Base-by-base conservation (phyloP, 2,888 invertebrate genomes). In the Drosophila meridiana region DNA sequence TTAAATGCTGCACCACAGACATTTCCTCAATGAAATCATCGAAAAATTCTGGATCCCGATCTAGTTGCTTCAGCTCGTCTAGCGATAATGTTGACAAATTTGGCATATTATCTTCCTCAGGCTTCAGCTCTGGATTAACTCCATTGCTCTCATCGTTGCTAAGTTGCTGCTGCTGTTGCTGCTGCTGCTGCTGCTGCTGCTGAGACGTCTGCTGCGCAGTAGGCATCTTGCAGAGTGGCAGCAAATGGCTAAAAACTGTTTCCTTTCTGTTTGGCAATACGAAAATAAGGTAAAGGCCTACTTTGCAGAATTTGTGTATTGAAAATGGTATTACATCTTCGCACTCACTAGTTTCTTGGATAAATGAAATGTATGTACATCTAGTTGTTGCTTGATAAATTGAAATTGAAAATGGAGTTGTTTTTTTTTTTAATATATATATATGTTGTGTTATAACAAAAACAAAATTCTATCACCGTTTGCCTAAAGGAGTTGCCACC, bases 21-120 rank as follows among this genome's bases (percentile, higher is more conserved):
- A 95, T 94, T 76, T 95, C 95, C 88, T 96, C 95, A 48, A 97
- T 93, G 73, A 96, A 95, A 90, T 96, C 96, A 84, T 96, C 95
- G 92, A 96, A 95, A 80, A 95, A 94, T 83, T 97, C 96, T 0
- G 95, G 94, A 93, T 96, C 96, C 55, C 95, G 95, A 83, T 95
- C 94, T 28, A 97, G 94, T 88, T 95, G 95, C 79, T 95, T 95
- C 52, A 97, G 93, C 92, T 97, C 96, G 58, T 96, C 96, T 52
- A 93, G 66, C 8, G 93, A 92, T 45, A 93, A 76, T 9, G 91
- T 90, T 38, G 83, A 94, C 83, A 78, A 93, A 93, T 93, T 93
- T 50, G 92, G 93, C 71, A 93, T 84, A 67, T 82, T 86, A 28
- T 63, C 71, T 11, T 73, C 73, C 9, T 73, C 71, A 32, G 52